Percentiles rank a stretch among this genome's conserved stretches.
These are phyloP conservation scores for Lasioglossum figueresi DNA, from an alignment of 2,888 invertebrate genomes.

Conservation along the genomic window DNA sequence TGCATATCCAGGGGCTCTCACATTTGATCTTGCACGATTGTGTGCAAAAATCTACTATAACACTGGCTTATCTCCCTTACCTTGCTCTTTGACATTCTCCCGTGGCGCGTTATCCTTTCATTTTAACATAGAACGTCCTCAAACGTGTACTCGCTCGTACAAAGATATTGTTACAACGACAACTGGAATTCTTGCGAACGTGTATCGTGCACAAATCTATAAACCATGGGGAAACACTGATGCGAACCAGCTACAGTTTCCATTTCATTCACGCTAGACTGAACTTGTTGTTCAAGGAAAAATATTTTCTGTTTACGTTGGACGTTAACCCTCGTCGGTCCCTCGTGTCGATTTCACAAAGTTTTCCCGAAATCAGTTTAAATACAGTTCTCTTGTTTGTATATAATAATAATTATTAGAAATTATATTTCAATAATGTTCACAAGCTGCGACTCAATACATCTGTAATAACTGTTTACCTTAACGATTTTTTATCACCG, in stretches of 20 bases:
- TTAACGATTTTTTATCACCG: too few species aligned
- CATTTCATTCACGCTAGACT: not conserved
- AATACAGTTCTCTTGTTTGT: too few species aligned
- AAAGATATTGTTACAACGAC: not conserved
- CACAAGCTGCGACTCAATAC: too few species aligned
- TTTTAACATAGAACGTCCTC: not conserved
- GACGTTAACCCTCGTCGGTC: too few species aligned
- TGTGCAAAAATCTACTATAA: not conserved
- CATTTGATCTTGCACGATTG: not conserved
- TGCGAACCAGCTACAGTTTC: not conserved
- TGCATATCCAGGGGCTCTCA: not conserved
- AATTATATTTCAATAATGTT: too few species aligned
- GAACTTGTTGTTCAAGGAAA: not conserved
- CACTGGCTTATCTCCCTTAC: not conserved
- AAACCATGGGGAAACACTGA: not conserved
- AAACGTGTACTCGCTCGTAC: not conserved
- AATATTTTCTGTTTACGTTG: too few species aligned
- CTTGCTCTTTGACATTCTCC: not conserved
- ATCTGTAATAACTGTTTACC: too few species aligned
- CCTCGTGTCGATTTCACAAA: too few species aligned
- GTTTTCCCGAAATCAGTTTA: too few species aligned
- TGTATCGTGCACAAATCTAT: not conserved
- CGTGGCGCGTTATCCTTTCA: not conserved
- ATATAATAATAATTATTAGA: too few species aligned
- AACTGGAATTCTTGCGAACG: not conserved